Conservation (phyloP, 2,797 vertebrate genomes). For the Ambastaia sidthimunki region DNA sequence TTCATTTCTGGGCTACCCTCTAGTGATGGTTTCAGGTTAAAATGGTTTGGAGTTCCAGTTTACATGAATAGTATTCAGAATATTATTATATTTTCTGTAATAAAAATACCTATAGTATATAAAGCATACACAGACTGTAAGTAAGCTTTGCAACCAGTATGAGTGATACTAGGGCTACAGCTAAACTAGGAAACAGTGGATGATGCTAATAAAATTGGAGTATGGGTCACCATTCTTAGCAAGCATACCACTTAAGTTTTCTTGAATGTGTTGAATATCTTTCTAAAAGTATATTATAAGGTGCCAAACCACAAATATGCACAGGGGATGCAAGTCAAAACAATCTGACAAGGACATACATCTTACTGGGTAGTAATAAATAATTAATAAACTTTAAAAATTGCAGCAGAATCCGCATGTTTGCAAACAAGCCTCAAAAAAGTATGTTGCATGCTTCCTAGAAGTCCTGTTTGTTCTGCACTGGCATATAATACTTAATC, state of each 20-base stretch:
- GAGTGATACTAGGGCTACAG: neutral
- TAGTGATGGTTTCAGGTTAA: constrained; percentile 20
- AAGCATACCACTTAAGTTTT: too few species aligned
- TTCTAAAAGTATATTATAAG: neutral
- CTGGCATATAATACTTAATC: neutral
- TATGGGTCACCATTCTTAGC: too few species aligned
- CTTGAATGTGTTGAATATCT: neutral
- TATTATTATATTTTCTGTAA: neutral
- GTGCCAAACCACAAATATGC: neutral
- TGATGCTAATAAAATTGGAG: too few species aligned
- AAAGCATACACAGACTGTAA: neutral
- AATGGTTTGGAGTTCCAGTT: neutral
- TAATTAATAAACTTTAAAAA: constrained; percentile 31
- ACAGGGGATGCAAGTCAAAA: neutral
- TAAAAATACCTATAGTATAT: neutral
- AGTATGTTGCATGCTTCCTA: neutral
- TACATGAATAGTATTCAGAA: neutral
- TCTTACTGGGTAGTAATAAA: constrained; percentile 10
- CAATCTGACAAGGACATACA: constrained; percentile 16
- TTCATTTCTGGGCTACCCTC: constrained; percentile 49
- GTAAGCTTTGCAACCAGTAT: neutral
- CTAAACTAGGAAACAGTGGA: neutral
- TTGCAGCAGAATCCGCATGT: neutral
- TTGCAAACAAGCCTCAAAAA: neutral
- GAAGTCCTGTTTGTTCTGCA: neutral